Evolutionary conservation across 2,888 invertebrate species (phyloP), one percentile per base, ranked within the genome.

Genomic region (Epistrophe eligans): DNA sequence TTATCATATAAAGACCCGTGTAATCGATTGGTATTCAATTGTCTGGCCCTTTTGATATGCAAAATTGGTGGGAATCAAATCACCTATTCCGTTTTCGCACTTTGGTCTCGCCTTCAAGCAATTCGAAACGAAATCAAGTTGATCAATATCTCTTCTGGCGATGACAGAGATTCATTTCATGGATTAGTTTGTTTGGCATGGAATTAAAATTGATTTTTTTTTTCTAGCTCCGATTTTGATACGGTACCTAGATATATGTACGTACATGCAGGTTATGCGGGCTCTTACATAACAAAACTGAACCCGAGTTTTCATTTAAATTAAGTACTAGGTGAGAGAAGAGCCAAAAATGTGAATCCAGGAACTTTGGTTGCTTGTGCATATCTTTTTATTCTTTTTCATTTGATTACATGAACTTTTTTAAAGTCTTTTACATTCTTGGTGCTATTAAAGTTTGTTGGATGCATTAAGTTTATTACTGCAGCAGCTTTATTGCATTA

Each of bases 21-120:
- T 64, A 48, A 48, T 48, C 66, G 66, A 67, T 24, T 67, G 40
- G 15, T 50, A 28, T 67, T 19, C 35, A 19, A 67, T 67, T 67
- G 50, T 50, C 9, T 15, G 11, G 11, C 0, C 35, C 35, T 67
- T 45, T 67, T 50, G 50, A 35, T 50, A 66, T 66, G 48, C 48
- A 66, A 66, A 48, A 17, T 11, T 35, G 48, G 35, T 8, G 9
- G 13, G 9, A 35, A 67, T 38, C 35, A 50, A 67, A 38, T 32
- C 45, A 35, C 17, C 50, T 67, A 9, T 13, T 11, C 4, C 66
- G n/a, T 32, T 28, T 11, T 62, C 4, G 40, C 40, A 43, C 19
- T 35, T 58, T 24, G 40, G 17, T 10, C 24, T 24, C 28, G 15
- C 15, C 15, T 40, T 24, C 15, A 43, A 24, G 66, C 66, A 57